Base-by-base conservation (phyloP, 2,888 invertebrate genomes). In the Vanessa cardui region DNA sequence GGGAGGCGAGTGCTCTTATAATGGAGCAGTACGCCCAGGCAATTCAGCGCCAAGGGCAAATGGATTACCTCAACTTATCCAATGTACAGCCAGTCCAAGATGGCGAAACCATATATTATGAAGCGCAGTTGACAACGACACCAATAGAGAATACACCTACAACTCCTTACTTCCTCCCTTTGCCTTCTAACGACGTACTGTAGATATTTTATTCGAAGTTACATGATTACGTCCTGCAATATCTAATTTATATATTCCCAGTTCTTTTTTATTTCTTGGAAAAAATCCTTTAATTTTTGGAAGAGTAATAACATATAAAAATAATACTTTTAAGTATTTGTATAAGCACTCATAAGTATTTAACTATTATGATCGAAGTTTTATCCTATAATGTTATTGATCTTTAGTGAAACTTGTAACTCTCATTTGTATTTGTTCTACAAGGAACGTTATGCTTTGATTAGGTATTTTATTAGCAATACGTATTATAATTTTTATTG, bases 91-190 rank as follows among this genome's bases (percentile, higher is more conserved):
- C 86, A 1, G 83, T 90, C 4, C 86, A 84, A 69, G 87, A 90
- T 52, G 91, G 88, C 0, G 90, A 90, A 58, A 87, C 87, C 2
- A 68, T 90, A 50, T 91, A 92, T 69, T 92, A 89, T 70, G 87
- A 89, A 4, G 89, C 90, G 0, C 89, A 90, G 31, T 72, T 90
- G 44, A 83, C 80, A 2, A 60, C 77, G 33, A 73, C 66, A 2
- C 59, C 77, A 2, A 6, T 63, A 6, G 70, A 72, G 33, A 45
- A 39, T 12, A 16, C 63, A 12, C 12, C 58, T 26, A 18, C 54
- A 7, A 63, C 39, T 52, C 66, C 66, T 7, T 70, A 66, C 50
- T 58, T 64, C 21, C 63, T 61, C 2, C 44, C 62, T 5, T 15
- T 58, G 9, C n/a, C 58, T 9, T 16, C 47, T 58, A 62, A 50